Conservation (phyloP, 2,888 invertebrate genomes). For the Syrphus vitripennis region DNA sequence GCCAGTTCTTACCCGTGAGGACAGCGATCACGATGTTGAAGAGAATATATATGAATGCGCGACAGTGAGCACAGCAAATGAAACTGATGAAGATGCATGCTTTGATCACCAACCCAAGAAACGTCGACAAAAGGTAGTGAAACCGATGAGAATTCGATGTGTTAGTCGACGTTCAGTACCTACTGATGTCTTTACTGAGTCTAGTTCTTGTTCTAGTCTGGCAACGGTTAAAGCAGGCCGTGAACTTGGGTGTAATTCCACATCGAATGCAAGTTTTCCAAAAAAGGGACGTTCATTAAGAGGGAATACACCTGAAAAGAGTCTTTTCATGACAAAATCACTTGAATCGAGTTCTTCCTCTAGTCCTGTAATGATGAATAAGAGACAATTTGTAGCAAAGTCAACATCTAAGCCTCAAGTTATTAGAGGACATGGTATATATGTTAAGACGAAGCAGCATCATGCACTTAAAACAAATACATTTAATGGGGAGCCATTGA, state of each 20-base stretch:
- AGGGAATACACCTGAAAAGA: background rate
- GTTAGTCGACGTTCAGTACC: conserved; percentile 19
- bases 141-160: conserved; percentile 27
- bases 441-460: background rate
- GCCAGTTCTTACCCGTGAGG: conserved; percentile 12
- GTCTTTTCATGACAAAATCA: background rate
- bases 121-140: background rate
- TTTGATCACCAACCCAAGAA: background rate
- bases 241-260: background rate
- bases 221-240: background rate
- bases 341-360: conserved; percentile 6
- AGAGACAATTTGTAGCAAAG: conserved; percentile 19
- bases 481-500: background rate
- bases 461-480: background rate
- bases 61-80: conserved; percentile 14
- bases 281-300: background rate
- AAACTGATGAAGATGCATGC: conserved; percentile 30
- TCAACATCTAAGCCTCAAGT: conserved; percentile 10
- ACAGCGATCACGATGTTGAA: conserved; percentile 2
- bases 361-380: background rate
- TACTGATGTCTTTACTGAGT: background rate
- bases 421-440: background rate
- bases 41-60: conserved; percentile 34
- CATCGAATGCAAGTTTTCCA: background rate
- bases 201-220: background rate